These are phyloP conservation scores for Catharus minimus DNA, from an alignment of 2,113 vertebrate genomes.

Conservation along the genomic window DNA sequence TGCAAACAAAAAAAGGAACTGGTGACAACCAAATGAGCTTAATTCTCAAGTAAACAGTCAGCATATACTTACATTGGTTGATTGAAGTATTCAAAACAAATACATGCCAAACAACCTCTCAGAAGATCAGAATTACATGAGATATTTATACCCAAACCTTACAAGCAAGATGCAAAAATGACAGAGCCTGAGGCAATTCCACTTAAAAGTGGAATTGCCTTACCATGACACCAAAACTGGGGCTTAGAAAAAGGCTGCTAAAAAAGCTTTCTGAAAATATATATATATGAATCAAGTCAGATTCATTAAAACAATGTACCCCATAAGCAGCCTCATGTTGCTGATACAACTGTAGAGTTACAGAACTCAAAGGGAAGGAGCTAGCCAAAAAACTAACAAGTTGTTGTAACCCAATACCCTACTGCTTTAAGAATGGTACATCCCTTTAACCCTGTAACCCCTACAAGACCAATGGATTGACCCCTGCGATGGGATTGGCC, in stretches of 20 bases:
- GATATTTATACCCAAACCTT: background rate
- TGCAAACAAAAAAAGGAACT: background rate
- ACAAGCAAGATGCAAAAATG: background rate
- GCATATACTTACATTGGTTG: background rate
- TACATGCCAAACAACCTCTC: background rate
- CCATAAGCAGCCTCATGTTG: accelerated
- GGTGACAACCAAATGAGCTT: background rate
- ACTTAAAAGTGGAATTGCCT: background rate
- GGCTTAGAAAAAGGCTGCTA: background rate
- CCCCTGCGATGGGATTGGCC: no score
- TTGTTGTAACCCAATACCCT: no score
- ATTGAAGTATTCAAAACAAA: background rate
- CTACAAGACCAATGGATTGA: no score
- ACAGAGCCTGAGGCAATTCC: background rate
- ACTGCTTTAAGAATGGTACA: no score
- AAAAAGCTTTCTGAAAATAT: background rate
- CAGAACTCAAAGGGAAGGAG: background rate
- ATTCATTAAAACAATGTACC: background rate
- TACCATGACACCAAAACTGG: background rate
- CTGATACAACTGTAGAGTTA: background rate
- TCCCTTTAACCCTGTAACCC: no score
- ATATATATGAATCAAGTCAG: background rate
- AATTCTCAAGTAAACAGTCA: background rate
- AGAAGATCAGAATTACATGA: background rate
- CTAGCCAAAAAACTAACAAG: background rate